Evolutionary conservation across 30 jellyfish, hydroid and myxozoan species (phyloP).

Genomic region (Calvadosia cruxmelitensis): DNA sequence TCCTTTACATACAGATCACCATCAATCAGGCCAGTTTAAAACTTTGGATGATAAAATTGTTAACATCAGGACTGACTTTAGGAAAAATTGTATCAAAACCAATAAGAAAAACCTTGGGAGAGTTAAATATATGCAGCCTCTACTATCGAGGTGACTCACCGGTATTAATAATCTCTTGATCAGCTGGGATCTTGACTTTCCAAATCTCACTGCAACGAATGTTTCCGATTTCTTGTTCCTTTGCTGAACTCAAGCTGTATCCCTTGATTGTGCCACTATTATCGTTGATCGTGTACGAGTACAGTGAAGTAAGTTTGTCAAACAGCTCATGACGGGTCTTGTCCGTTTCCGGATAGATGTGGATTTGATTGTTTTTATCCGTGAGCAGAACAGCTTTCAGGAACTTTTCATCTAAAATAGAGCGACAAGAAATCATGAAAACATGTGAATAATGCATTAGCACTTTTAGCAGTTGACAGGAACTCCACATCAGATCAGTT

Average conservation of each 20-base stretch:
- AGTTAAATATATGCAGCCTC: too few species aligned
- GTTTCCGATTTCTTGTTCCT: conserved; percentile 15
- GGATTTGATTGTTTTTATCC: conserved; percentile 53
- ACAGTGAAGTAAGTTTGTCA: conserved; percentile 38
- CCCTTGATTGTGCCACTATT: conserved; percentile 54
- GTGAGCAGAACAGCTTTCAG: conserved; percentile 56
- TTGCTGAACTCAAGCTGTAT: conserved; percentile 26
- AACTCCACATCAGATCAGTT: too few species aligned
- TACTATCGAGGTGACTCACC: conserved; percentile 27
- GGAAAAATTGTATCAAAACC: too few species aligned
- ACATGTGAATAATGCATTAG: too few species aligned
- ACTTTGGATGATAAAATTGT: too few species aligned
- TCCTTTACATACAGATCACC: too few species aligned
- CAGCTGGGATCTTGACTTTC: conserved; percentile 76
- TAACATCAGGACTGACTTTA: too few species aligned
- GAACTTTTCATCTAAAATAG: conserved; percentile 86
- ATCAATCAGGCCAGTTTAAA: too few species aligned
- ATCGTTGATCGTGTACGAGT: conserved; percentile 43
- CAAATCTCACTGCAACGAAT: conserved; percentile 42
- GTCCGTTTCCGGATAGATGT: conserved; percentile 71
- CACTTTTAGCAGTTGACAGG: too few species aligned
- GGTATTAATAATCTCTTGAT: conserved; percentile 36
- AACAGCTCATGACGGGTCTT: conserved; percentile 49
- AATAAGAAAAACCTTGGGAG: too few species aligned
- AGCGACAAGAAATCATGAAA: too few species aligned